Evolutionary conservation across 2,113 vertebrate species (phyloP).

Genomic region (Rhegmatorhina hoffmannsi): DNA sequence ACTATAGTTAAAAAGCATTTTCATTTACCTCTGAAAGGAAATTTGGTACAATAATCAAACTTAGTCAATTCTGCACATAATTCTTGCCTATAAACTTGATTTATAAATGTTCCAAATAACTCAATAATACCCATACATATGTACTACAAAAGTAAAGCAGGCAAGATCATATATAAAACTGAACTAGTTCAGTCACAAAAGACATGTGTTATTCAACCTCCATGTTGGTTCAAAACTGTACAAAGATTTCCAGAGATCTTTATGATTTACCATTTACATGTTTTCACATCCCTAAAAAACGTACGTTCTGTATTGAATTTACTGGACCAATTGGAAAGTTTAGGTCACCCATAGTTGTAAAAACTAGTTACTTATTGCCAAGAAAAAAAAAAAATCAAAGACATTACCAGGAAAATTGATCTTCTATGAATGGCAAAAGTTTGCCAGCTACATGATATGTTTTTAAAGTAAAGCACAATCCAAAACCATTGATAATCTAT

Average conservation of each 20-base stretch:
- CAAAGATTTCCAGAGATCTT: neutral
- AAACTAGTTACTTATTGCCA: neutral
- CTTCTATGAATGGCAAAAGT: neutral
- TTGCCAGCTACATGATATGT: neutral
- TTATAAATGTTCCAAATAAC: neutral
- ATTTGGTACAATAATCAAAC: neutral
- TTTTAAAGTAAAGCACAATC: neutral
- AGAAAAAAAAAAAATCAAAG: neutral
- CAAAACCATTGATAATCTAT: neutral
- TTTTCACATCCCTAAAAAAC: neutral
- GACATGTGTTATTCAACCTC: neutral
- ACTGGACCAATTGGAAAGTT: neutral
- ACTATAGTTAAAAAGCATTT: neutral
- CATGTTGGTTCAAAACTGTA: constrained; percentile 21
- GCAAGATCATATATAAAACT: neutral
- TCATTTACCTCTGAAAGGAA: neutral
- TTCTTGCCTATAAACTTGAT: neutral
- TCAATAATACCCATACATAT: neutral
- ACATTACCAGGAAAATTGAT: neutral
- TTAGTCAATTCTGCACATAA: neutral
- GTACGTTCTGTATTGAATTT: neutral
- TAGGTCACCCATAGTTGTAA: neutral
- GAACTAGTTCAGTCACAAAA: neutral
- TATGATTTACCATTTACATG: neutral
- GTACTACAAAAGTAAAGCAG: neutral